These are phyloP conservation scores for Sericinus montela DNA, from an alignment of 2,888 invertebrate genomes.

Conservation along the genomic window DNA sequence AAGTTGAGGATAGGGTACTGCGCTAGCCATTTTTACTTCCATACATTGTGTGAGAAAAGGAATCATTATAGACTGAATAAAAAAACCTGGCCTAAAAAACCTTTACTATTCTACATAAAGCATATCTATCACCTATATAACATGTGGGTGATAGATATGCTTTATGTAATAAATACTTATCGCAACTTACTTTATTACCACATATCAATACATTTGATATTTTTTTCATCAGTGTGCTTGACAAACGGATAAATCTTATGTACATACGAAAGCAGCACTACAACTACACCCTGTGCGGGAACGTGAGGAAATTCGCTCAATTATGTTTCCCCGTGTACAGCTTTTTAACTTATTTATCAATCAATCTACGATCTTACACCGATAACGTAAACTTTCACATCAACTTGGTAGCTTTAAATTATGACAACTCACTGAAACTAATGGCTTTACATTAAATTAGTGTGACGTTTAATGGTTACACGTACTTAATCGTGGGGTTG, in stretches of 20 bases:
- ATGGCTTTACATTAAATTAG: slow-evolving; percentile 32
- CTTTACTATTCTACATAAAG: too few relatives aligned
- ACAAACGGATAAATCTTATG: slow-evolving; percentile 31
- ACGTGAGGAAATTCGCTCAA: slow-evolving; percentile 72
- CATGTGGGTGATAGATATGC: too few relatives aligned
- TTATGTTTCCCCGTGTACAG: slow-evolving; percentile 58
- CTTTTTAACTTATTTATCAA: slow-evolving; percentile 75
- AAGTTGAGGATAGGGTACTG: too few relatives aligned
- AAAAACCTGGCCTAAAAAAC: too few relatives aligned
- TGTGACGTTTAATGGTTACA: not conserved
- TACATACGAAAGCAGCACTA: slow-evolving; percentile 44
- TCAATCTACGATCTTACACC: slow-evolving; percentile 65
- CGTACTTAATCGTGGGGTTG: too few relatives aligned
- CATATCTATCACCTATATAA: too few relatives aligned
- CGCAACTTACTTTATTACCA: too few relatives aligned
- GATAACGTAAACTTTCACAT: slow-evolving; percentile 58
- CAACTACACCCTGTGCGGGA: slow-evolving; percentile 49
- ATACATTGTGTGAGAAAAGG: too few relatives aligned
- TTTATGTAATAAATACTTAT: too few relatives aligned
- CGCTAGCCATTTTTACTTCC: too few relatives aligned
- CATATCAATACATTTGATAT: too few relatives aligned
- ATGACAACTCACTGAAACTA: slow-evolving; percentile 47
- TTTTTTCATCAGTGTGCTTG: not conserved
- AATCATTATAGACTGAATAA: too few relatives aligned
- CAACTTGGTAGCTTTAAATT: slow-evolving; percentile 34